Percentiles rank a stretch among this genome's conserved stretches.
Evolutionary conservation across 53 echinoderm and acorn worm genomes (phyloP).

Genomic region (Echinarachnius parma): DNA sequence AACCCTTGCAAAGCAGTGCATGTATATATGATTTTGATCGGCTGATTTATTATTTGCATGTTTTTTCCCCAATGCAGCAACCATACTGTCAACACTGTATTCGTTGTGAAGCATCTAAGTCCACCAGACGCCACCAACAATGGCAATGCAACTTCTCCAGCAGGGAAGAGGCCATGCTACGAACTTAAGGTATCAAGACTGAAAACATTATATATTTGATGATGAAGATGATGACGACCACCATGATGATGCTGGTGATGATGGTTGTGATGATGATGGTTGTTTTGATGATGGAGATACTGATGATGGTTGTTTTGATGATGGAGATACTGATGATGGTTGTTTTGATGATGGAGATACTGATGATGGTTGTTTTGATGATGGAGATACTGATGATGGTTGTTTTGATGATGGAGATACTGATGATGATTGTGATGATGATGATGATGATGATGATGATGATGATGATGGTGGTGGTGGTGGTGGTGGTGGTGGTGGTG

Average conservation of each 20-base stretch:
- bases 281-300: not conserved
- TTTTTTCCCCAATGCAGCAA: slow-evolving; percentile 43
- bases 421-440: not conserved
- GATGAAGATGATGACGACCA: not conserved
- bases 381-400: not conserved
- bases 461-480: not conserved
- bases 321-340: not conserved
- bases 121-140: slow-evolving; percentile 32
- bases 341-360: no score
- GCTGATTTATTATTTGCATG: no score
- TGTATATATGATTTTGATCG: no score
- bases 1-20: no score
- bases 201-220: no score
- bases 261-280: not conserved
- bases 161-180: slow-evolving; percentile 80
- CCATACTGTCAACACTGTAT: slow-evolving; percentile 68
- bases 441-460: not conserved
- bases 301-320: not conserved
- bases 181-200: slow-evolving; percentile 64
- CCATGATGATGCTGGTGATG: not conserved
- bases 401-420: not conserved
- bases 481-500: not conserved
- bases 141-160: slow-evolving; percentile 35
- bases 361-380: not conserved
- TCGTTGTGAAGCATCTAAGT: slow-evolving; percentile 89